Evolutionary conservation across 2,888 invertebrate genomes (phyloP).

Genomic region (Heliconius ismenius): DNA sequence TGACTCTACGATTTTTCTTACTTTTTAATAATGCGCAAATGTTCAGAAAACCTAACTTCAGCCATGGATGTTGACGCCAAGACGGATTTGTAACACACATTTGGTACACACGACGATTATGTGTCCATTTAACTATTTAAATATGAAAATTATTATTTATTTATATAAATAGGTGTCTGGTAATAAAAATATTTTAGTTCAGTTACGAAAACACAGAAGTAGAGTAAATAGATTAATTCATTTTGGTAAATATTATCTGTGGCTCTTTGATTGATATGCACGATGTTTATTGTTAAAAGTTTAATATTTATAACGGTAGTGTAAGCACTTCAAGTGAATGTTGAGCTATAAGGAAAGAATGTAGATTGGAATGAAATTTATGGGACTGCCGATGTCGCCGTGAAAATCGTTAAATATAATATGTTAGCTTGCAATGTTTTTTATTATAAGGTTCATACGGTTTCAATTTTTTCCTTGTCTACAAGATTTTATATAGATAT

Average conservation of each 20-base stretch:
- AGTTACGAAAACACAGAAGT: neutral
- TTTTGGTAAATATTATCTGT: neutral
- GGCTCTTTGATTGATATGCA: neutral
- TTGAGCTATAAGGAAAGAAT: slow-evolving; percentile 23
- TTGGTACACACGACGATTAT: neutral
- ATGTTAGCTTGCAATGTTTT: neutral
- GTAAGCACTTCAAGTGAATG: slow-evolving; percentile 8
- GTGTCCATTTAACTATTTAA: neutral
- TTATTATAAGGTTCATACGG: neutral
- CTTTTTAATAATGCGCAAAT: no score
- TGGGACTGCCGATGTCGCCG: slow-evolving; percentile 11
- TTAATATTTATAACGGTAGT: neutral
- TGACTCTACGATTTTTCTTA: no score
- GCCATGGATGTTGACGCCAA: no score
- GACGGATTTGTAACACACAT: no score
- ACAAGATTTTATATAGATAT: neutral
- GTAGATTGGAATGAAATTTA: slow-evolving; percentile 4
- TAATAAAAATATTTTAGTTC: neutral
- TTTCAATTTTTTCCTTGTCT: neutral
- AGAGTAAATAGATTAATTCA: neutral
- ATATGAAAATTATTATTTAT: neutral
- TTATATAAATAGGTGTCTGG: neutral
- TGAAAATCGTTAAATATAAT: slow-evolving; percentile 6
- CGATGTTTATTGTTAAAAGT: neutral
- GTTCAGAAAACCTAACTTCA: no score